Base-by-base conservation (phyloP, 64 coral and sea anemone species). In the Anthopleura sola region DNA sequence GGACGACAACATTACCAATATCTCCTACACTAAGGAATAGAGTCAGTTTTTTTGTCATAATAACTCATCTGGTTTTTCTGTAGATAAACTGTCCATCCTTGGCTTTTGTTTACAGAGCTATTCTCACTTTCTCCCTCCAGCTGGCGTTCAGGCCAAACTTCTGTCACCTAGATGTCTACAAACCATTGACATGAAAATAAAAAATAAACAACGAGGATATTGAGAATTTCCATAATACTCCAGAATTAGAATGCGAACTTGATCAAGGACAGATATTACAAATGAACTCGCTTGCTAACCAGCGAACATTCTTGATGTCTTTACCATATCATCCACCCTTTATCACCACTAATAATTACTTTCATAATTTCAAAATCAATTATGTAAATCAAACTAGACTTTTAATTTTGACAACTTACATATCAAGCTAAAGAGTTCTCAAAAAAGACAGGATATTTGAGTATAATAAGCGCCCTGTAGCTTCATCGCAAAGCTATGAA, bases 311-410 rank as follows among this genome's bases (percentile, higher is more conserved):
- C 66, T 32, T 12, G 66, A 71, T 14, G 66, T 69, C 26, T 32
- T 14, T 34, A 7, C 1, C 66, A 4, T n/a, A n/a, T 71, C 66
- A 16, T 32, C 58, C 24, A 62, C 7, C 92, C 90, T 78, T 94
- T 91, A 94, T 94, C 93, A 85, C 85, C 87, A 84, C 82, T 75
- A 55, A 91, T 95, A 88, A 95, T 95, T 88, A 86, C 81, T 88
- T 91, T 86, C 83, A 91, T 95, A 95, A 84, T 91, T 91, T 82
- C 86, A 66, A 89, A 95, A 95, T 95, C 91, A 88, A 91, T 91
- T 95, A 95, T 91, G 93, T 89, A 95, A 95, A 95, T 91, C 88
- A 49, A 91, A 47, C 76, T 33, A 20, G 38, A 38, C 76, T 79
- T 48, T 26, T 48, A 44, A 38, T 44, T 38, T 23, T 79, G 37